Evolutionary conservation across 2,888 invertebrate species (phyloP), one percentile per base, ranked within the genome.

Genomic region (Melanostoma scalare): DNA sequence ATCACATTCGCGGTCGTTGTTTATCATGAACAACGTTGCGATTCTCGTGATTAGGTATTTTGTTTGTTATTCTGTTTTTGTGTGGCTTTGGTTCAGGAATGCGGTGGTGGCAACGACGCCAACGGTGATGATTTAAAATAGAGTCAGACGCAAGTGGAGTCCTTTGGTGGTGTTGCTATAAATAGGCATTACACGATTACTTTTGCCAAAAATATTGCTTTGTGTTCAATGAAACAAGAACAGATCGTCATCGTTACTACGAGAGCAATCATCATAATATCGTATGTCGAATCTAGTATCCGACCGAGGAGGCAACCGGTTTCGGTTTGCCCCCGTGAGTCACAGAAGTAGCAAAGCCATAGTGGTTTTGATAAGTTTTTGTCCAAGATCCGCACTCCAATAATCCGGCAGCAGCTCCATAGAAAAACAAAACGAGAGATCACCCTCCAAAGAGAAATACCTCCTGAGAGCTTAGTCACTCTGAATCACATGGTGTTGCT

Each of bases 1-100:
- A 84, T 82, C 73, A 75, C 82, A 82, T 82, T 82, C 78, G 82
- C 82, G 82, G 82, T 82, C 77, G 82, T 73, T 82, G 80, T 82
- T 78, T 78, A 82, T 82, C 81, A 72, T 65, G 20, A 71, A 67
- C 63, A 67, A 63, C 74, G 48, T 33, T 36, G 67, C 65, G 60
- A 50, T 72, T 52, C 81, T 81, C 81, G 76, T 81, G 81, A 81
- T 81, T 81, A 76, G 67, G 38, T 65, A 20, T 71, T 50, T 40
- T 58, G 50, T 67, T 52, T 79, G 67, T 9, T 68, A 40, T 52
- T 73, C 1, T 72, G 72, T 50, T 52, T 77, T 4, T 31, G 52
- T 44, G 48, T 36, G 42, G 46, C 55, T 38, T 63, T 61, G 36
- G 35, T 36, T 44, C n/a, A 69, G 56, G 58, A 50, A 56, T 58